Evolutionary conservation across 2,888 invertebrate genomes (phyloP).

Genomic region (Troides aeacus): DNA sequence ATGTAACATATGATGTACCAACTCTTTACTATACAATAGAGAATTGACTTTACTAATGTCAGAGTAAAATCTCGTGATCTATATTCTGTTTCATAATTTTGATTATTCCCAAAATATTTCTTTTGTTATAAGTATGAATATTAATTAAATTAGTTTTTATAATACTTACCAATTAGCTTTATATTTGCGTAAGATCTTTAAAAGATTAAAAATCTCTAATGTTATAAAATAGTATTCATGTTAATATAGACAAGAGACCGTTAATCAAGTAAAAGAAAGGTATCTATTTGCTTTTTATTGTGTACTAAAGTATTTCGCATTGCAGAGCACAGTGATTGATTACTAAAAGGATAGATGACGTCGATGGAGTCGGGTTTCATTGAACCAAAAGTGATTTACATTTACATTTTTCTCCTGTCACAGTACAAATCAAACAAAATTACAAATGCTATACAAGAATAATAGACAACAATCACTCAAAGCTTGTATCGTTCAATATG

Average conservation of each 20-base stretch:
- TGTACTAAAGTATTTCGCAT: constrained; percentile 21
- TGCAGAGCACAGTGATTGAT: constrained; percentile 22
- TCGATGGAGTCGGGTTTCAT: constrained; percentile 16
- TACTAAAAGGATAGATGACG: constrained; percentile 19
- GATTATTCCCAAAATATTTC: no score
- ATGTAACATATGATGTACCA: no score
- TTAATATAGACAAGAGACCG: not conserved
- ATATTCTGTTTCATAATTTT: no score
- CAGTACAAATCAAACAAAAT: constrained; percentile 13
- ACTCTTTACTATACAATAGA: no score
- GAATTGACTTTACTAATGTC: no score
- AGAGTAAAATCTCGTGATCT: no score
- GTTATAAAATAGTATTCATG: not conserved
- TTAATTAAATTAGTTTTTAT: no score
- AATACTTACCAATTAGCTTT: no score
- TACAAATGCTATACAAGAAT: constrained; percentile 6
- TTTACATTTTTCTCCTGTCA: constrained; percentile 18
- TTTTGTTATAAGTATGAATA: no score
- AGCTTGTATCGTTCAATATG: not conserved
- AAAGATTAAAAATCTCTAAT: no score
- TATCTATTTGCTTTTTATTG: constrained; percentile 9
- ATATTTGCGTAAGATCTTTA: no score
- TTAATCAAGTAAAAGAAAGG: not conserved
- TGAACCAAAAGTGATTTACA: constrained; percentile 20
- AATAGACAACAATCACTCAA: constrained; percentile 16